phyloP scores from a whole-genome alignment of 2,113 vertebrate genomes.

The Cephalopholis sonnerati region DNA sequence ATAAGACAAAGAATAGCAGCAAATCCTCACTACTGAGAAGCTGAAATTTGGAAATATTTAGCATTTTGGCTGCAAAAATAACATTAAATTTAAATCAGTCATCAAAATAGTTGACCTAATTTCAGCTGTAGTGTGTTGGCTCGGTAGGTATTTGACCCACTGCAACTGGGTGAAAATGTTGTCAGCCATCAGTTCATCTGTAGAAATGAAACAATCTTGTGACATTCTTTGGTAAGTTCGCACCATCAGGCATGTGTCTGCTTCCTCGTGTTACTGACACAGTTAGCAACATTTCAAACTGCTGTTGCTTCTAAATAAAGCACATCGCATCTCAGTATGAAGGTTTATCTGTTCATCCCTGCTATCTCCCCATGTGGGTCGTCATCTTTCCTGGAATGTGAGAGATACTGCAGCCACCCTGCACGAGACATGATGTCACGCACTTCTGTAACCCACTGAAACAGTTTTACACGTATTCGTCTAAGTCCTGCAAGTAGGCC shows the following conservation, averaged over 20 bases:
- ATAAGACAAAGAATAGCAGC: not conserved
- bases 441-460: slow-evolving; percentile 55
- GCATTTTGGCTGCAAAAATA: not conserved
- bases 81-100: not conserved
- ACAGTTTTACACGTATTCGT: slow-evolving; percentile 40
- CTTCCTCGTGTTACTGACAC: not conserved
- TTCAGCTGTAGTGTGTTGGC: not conserved
- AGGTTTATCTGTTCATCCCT: slow-evolving; percentile 9
- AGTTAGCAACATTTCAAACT: not conserved
- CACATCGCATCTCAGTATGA: not conserved
- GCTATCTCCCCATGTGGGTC: not conserved
- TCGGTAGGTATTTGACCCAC: not conserved
- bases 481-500: slow-evolving; percentile 68
- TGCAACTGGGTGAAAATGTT: not conserved
- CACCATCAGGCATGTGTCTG: not conserved
- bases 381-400: slow-evolving; percentile 45
- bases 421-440: slow-evolving; percentile 49
- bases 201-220: not conserved
- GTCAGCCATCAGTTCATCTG: not conserved
- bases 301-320: slow-evolving; percentile 7
- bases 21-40: not conserved
- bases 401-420: not conserved
- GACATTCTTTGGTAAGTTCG: not conserved
- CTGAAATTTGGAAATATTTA: not conserved
- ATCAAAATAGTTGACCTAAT: not conserved